phyloP scores from a whole-genome alignment of 1,140 invertebrate species.

The Bombus waltoni region DNA sequence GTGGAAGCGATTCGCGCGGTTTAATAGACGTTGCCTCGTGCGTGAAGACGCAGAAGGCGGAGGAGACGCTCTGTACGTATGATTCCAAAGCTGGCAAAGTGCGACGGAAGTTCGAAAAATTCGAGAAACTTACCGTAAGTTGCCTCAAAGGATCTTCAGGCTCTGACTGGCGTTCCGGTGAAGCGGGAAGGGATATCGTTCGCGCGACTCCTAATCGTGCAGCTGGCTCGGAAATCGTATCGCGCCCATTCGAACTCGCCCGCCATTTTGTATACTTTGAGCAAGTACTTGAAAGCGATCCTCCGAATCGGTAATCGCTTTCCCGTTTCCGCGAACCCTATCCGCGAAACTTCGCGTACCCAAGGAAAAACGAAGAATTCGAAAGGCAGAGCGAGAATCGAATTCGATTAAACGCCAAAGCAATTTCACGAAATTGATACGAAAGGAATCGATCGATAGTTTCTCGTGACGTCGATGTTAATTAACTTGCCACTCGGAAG shows the following conservation, averaged over 20 bases:
- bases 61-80: background rate
- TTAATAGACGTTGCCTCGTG: constrained; percentile 29
- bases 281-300: background rate
- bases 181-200: constrained; percentile 13
- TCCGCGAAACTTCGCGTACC: background rate
- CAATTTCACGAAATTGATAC: background rate
- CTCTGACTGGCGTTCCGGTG: background rate
- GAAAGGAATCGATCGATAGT: background rate
- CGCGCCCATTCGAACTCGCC: background rate
- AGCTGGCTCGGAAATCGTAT: background rate
- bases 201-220: background rate
- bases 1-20: background rate
- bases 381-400: background rate
- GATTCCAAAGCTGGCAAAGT: constrained; percentile 9
- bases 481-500: constrained; percentile 19
- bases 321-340: background rate
- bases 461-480: background rate
- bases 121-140: constrained; percentile 21
- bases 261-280: constrained; percentile 5
- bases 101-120: constrained; percentile 38
- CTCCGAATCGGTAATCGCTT: background rate
- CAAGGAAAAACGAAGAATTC: background rate
- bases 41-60: background rate
- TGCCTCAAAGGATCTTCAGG: constrained; percentile 23
- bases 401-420: background rate